phyloP scores from a whole-genome alignment of 2,113 vertebrate genomes.

The Montifringilla adamsi region DNA sequence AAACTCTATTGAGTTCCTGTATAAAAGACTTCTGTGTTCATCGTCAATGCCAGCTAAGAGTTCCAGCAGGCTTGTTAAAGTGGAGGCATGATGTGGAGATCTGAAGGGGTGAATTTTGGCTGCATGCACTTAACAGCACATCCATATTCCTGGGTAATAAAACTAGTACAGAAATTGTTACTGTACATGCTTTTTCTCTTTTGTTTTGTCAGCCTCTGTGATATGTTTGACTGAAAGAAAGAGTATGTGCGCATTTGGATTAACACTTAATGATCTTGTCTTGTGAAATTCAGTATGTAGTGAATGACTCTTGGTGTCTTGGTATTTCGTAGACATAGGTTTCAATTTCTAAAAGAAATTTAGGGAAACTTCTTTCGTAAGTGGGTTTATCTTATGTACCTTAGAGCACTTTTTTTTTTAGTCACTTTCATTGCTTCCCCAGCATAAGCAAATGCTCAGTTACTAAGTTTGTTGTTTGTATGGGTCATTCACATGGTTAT shows the following conservation, averaged over 20 bases:
- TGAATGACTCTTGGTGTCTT: background rate
- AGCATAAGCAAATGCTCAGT: background rate
- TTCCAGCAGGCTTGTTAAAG: background rate
- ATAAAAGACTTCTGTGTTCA: background rate
- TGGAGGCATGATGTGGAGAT: background rate
- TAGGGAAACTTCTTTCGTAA: background rate
- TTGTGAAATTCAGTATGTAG: background rate
- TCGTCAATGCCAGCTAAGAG: background rate
- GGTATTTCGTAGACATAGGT: background rate
- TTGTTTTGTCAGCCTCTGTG: background rate
- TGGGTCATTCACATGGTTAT: background rate
- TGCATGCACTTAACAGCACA: fast-evolving
- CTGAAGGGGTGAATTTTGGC: fast-evolving
- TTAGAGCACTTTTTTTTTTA: background rate
- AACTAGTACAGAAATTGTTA: background rate
- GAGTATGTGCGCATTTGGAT: background rate
- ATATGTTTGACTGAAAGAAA: background rate
- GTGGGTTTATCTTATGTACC: background rate
- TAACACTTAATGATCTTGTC: background rate
- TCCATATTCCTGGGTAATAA: background rate
- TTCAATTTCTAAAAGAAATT: background rate
- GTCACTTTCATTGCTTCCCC: background rate
- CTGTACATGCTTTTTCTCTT: background rate
- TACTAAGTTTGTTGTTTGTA: background rate
- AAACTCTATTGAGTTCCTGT: background rate